Base-by-base conservation (phyloP, 2,113 vertebrate species). In the Beaufortia kweichowensis region DNA sequence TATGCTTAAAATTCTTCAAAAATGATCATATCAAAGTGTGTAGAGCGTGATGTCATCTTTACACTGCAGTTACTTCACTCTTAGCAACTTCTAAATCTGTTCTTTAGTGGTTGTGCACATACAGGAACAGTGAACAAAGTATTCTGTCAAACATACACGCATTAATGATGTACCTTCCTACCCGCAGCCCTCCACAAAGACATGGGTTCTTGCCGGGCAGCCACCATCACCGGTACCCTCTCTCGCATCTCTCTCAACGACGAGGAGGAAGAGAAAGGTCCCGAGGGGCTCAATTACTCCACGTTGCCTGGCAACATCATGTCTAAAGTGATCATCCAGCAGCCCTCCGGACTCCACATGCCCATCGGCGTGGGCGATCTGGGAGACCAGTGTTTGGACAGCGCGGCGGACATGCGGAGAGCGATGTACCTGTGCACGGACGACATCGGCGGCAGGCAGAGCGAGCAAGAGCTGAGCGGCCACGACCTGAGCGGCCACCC, bases 271-370 rank as follows among this genome's bases (percentile, higher is more conserved):
- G 94, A 95, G 81, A 98, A 98, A 80, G 90, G 88, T 56, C 92
- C 95, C 0, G 96, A 98, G 91, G 95, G 94, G 81, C 93, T 98
- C 84, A 98, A 94, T 90, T 99, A 98, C 87, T 96, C 97, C 69
- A 98, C 96, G 29, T 87, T 99, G 88, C 97, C 97, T 62, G 97
- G 97, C 89, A 98, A 96, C 81, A 96, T 99, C 86, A 96, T 99
- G 88, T 99, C 97, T 86, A 99, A 99, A 93, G 97, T 99, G 83
- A 95, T 98, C 82, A 98, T 98, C 88, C 96, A 98, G 87, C 97
- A 98, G 83, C 96, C 96, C 41, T 93, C 95, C 1, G 94, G 92
- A 35, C 90, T 99, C 80, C 96, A 98, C 86, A 94, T 98, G 94
- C 92, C 96, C 0, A 95, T 97, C 93, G 92, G 95, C 81, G 91